Conservation (phyloP, 2,797 vertebrate species). For the Loriculus beryllinus region DNA sequence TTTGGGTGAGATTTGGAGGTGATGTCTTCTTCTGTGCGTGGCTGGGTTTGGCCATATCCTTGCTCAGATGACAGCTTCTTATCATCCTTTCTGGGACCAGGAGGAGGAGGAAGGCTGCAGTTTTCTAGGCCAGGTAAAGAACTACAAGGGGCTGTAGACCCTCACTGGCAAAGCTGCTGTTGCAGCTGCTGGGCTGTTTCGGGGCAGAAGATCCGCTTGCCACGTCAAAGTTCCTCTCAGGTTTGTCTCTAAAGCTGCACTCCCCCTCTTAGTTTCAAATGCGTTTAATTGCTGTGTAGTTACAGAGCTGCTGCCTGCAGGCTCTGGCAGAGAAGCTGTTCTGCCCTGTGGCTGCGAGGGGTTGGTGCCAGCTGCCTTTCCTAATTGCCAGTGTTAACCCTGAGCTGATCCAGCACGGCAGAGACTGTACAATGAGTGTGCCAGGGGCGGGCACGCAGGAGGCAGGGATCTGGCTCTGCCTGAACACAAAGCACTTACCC, state of each 20-base stretch:
- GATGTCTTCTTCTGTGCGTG: rapidly evolving
- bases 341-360: not conserved
- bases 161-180: not conserved
- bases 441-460: rapidly evolving
- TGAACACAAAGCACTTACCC: not conserved
- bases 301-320: not conserved
- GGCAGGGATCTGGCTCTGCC: not conserved
- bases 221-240: not conserved
- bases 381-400: not conserved
- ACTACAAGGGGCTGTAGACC: not conserved
- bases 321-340: not conserved
- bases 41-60: not conserved
- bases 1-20: not conserved
- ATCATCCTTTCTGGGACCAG: not conserved
- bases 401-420: not conserved
- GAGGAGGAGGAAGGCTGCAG: not conserved
- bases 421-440: not conserved
- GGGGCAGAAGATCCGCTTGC: not conserved
- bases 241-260: not conserved
- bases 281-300: rapidly evolving
- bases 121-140: not conserved
- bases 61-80: not conserved
- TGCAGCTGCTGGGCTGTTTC: not conserved
- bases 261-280: not conserved
- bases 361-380: not conserved